Evolutionary conservation across 2,797 vertebrate genomes (phyloP), one percentile per base, ranked within the genome.

Genomic region (Zalophus californianus): DNA sequence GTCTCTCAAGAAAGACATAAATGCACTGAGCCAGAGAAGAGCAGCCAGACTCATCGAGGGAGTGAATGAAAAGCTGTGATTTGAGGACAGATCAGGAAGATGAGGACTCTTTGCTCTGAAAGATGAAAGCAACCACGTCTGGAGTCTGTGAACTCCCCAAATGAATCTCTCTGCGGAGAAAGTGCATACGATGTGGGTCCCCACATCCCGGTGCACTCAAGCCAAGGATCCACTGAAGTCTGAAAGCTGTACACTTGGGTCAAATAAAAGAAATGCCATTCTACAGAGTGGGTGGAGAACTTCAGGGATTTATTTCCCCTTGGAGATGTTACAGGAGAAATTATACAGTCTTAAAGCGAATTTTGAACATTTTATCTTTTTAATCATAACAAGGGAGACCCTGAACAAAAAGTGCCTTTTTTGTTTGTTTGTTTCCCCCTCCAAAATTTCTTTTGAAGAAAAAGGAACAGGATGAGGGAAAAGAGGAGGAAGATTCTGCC

Each of bases 361-460:
- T 70, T 95, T 82, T 41, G 38, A 32, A 75, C 62, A 56, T 84
- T 52, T 91, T 64, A 54, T 50, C 27, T 68, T 91, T 96, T 58
- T 52, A 85, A 78, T 84, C n/a, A 73, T 75, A 91, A 89, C 91
- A 93, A 93, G 48, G 35, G 44, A 80, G 15, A 72, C 8, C 3
- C 52, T 15, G 18, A 58, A 52, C 25, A 70, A 70, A 93, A 91
- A 80, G 20, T 52, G 52, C 14, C 5, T 66, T 90, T 86, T 75
- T 58, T 83, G 41, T 79, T 86, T 82, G 70, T 70, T 84, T 58
- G 32, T 50, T 85, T 82, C 10, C 16, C 25, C 41, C 20, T 16
- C 35, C 35, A 9, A 78, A 83, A 54, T 84, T 82, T 72, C 58
- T 70, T 94, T 83, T 84, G 82, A 78, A 72, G n/a, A 11, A 52